phyloP scores from a whole-genome alignment of 2,113 vertebrate species.

The Aphelocoma coerulescens region DNA sequence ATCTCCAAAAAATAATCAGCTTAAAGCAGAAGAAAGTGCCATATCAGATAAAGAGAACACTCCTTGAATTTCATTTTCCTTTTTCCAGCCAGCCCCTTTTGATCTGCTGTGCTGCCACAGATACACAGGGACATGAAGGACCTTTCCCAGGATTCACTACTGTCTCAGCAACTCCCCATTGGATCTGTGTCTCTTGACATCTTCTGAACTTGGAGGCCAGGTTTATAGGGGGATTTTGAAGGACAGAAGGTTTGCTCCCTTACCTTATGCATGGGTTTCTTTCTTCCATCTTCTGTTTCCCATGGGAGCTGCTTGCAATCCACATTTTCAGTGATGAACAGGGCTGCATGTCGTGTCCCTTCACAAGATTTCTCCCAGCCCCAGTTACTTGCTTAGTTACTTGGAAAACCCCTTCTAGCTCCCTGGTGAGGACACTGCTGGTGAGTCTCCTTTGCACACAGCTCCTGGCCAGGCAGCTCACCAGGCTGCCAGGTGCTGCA shows the following conservation, averaged over 20 bases:
- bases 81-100: not conserved
- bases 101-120: not conserved
- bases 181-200: not conserved
- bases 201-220: not conserved
- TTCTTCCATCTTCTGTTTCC: not conserved
- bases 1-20: not conserved
- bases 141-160: not conserved
- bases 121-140: not conserved
- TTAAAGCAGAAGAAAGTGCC: not conserved
- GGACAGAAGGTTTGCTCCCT: not conserved
- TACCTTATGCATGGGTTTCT: not conserved
- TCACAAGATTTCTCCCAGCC: not conserved
- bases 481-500: not conserved
- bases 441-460: not conserved
- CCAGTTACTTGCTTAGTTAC: not conserved
- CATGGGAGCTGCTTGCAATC: not conserved
- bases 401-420: conserved; percentile 2
- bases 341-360: not conserved
- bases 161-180: not conserved
- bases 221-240: not conserved
- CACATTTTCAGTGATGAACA: not conserved
- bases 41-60: not conserved
- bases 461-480: not conserved
- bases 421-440: not conserved
- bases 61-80: not conserved